These are phyloP conservation scores for Drosophila dives DNA, from an alignment of 2,888 invertebrate species.

Conservation along the genomic window DNA sequence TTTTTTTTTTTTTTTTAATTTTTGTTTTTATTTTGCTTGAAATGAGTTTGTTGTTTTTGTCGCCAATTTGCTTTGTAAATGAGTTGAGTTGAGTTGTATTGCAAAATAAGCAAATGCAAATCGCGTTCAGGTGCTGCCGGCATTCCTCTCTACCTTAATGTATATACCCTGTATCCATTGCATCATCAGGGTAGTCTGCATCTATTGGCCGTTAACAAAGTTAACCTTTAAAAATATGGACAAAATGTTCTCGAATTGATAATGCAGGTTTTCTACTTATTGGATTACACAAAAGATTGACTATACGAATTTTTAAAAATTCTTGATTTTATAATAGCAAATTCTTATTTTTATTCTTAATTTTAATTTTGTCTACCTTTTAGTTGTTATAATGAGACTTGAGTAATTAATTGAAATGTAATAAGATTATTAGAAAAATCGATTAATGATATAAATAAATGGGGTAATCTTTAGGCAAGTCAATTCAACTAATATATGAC, in stretches of 20 bases:
- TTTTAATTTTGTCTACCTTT: background rate
- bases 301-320: background rate
- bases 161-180: slow-evolving; percentile 16
- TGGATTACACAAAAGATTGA: background rate
- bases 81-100: slow-evolving; percentile 27
- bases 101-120: slow-evolving; percentile 46
- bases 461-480: slow-evolving; percentile 10
- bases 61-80: slow-evolving; percentile 54
- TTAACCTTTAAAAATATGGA: background rate
- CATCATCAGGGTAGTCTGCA: background rate
- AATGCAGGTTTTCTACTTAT: background rate
- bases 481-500: background rate
- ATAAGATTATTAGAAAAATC: background rate
- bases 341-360: no score
- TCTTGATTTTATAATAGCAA: background rate
- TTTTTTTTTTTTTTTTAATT: background rate
- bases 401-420: background rate
- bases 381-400: background rate
- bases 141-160: slow-evolving; percentile 4
- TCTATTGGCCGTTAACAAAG: background rate
- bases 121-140: slow-evolving; percentile 21
- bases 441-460: background rate
- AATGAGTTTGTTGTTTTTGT: slow-evolving; percentile 10
- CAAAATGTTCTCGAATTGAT: background rate
- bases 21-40: slow-evolving; percentile 4